These are phyloP conservation scores for Tauraco hartlaubi DNA, from an alignment of 2,797 vertebrate genomes.

Conservation along the genomic window DNA sequence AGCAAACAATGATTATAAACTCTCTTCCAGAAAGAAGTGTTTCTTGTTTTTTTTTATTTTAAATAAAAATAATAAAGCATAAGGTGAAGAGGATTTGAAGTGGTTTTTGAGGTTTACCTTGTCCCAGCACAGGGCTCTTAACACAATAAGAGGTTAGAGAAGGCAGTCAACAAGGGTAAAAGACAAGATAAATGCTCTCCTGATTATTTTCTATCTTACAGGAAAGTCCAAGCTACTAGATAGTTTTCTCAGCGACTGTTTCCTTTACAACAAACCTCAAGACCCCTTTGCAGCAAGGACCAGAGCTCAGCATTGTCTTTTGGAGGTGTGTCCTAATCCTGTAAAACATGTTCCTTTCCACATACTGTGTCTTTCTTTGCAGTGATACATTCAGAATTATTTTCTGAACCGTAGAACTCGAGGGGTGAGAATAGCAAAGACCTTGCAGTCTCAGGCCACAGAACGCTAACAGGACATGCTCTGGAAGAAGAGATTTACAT, in stretches of 20 bases:
- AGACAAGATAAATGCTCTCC: background rate
- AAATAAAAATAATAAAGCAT: background rate
- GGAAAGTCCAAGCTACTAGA: background rate
- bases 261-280: background rate
- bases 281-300: background rate
- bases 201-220: background rate
- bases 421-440: background rate
- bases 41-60: background rate
- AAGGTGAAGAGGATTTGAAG: background rate
- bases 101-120: background rate
- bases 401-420: background rate
- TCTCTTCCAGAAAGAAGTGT: background rate
- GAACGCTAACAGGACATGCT: background rate
- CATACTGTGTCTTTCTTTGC: background rate
- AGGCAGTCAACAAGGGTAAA: background rate
- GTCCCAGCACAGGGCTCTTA: background rate
- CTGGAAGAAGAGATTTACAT: background rate
- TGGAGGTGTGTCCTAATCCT: background rate
- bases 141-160: background rate
- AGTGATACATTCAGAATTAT: background rate
- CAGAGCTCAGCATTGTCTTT: background rate
- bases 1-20: background rate
- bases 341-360: background rate
- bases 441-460: background rate
- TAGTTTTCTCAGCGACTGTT: background rate